Percentiles rank a stretch among this genome's conserved stretches.
Evolutionary conservation across 2,888 invertebrate genomes (phyloP).

Genomic region (Deroplatys truncata): DNA sequence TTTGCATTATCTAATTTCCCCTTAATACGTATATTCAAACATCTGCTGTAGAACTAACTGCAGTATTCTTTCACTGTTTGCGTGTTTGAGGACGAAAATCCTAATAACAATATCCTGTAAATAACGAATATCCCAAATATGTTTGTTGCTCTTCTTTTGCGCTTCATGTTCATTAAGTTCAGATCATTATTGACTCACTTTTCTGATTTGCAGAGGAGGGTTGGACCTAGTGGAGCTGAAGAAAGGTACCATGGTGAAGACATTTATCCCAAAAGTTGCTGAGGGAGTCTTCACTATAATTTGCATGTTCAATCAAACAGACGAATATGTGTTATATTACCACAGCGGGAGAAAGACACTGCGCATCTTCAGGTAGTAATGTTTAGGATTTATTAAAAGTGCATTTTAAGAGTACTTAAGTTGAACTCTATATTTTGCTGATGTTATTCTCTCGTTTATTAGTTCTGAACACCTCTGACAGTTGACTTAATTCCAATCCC

Average conservation of each 20-base stretch:
- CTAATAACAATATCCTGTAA: no score
- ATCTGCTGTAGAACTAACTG: no score
- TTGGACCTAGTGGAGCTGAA: conserved; percentile 88
- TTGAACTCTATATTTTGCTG: no score
- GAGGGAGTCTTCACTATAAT: conserved; percentile 97
- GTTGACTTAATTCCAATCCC: no score
- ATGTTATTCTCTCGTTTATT: no score
- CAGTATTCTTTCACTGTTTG: no score
- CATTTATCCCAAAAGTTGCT: conserved; percentile 88
- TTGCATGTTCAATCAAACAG: conserved; percentile 88
- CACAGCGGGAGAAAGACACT: conserved; percentile 94
- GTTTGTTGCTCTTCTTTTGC: not conserved
- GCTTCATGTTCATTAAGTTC: not conserved
- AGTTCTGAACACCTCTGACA: no score
- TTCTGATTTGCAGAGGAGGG: conserved; percentile 66
- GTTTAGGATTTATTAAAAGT: not conserved
- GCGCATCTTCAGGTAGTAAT: conserved; percentile 74
- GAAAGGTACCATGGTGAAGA: conserved; percentile 81
- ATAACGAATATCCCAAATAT: no score
- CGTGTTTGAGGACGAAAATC: no score
- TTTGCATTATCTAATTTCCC: no score
- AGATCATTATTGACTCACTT: not conserved
- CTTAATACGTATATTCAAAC: no score
- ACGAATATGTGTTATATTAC: conserved; percentile 94
- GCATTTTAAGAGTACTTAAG: no score